Evolutionary conservation across 1,140 invertebrate species (phyloP).

Genomic region (Philopotamus ludificatus): DNA sequence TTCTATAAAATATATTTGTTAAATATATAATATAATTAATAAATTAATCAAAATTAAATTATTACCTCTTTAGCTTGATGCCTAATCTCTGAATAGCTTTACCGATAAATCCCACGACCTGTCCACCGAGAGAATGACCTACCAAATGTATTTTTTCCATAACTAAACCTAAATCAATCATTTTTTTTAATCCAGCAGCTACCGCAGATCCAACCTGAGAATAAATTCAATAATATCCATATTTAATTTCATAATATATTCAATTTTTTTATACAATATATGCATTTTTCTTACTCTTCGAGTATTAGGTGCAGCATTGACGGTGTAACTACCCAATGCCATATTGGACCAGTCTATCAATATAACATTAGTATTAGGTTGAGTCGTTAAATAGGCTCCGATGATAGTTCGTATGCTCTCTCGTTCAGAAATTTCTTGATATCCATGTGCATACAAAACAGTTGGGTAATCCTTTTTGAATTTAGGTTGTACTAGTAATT

Average conservation of each 20-base stretch:
- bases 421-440: constrained; percentile 56
- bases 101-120: constrained; percentile 68
- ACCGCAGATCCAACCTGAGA: constrained; percentile 44
- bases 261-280: neutral
- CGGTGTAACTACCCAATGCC: constrained; percentile 32
- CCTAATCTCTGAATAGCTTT: constrained; percentile 47
- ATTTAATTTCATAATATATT: neutral
- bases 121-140: constrained; percentile 75
- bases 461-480: constrained; percentile 56
- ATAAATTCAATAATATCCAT: neutral
- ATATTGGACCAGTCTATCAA: constrained; percentile 39
- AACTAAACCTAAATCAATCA: constrained; percentile 48
- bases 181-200: constrained; percentile 45
- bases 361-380: constrained; percentile 30
- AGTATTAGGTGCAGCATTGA: constrained; percentile 35
- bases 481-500: constrained; percentile 49
- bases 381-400: constrained; percentile 23
- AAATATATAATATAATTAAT: neutral
- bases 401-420: constrained; percentile 56
- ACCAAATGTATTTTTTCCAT: constrained; percentile 64
- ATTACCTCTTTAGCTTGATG: constrained; percentile 46
- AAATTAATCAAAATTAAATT: neutral
- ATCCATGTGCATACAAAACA: constrained; percentile 60
- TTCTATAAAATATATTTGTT: constrained; percentile 46
- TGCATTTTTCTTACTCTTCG: constrained; percentile 15